phyloP scores from a whole-genome alignment of 2,797 vertebrate genomes.

The Alfaro cultratus region DNA sequence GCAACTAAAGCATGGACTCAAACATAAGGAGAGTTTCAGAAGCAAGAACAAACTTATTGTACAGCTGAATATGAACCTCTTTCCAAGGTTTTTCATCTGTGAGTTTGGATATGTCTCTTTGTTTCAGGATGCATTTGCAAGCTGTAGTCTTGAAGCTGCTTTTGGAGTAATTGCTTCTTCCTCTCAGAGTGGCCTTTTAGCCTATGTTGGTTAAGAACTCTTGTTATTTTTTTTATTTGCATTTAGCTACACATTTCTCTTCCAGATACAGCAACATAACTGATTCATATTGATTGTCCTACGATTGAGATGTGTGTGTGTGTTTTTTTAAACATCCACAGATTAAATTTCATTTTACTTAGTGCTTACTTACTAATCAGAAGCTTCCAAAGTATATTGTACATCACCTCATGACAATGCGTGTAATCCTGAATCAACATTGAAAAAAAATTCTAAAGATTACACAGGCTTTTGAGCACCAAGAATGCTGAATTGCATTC shows the following conservation, averaged over 20 bases:
- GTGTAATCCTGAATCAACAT: not conserved
- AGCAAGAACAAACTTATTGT: not conserved
- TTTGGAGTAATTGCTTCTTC: not conserved
- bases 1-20: not conserved
- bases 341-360: not conserved
- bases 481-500: not conserved
- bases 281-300: not conserved
- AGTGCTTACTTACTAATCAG: not conserved
- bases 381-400: not conserved
- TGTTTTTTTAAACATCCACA: not conserved
- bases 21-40: not conserved
- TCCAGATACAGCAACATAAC: not conserved
- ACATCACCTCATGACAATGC: not conserved
- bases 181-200: not conserved
- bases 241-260: not conserved
- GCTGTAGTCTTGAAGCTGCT: not conserved
- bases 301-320: not conserved
- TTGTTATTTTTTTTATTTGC: no score
- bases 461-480: not conserved
- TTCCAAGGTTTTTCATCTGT: not conserved
- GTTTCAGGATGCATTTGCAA: not conserved
- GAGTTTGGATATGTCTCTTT: not conserved
- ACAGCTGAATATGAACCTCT: not conserved
- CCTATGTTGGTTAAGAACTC: not conserved
- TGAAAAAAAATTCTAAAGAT: not conserved